Base-by-base conservation (phyloP, 2,797 vertebrate genomes). In the Chelon auratus region DNA sequence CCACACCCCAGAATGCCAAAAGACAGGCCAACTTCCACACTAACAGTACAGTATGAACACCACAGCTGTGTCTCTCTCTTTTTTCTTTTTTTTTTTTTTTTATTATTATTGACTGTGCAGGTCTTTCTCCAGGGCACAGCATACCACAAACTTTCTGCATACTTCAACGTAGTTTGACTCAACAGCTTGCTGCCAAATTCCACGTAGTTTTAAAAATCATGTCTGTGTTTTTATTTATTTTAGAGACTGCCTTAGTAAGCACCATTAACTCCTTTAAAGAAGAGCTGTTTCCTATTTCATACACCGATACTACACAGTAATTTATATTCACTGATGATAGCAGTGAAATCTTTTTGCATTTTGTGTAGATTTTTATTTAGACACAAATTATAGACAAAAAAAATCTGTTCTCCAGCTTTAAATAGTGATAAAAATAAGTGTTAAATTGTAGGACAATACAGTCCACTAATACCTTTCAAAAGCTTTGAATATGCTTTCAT, bases 1-100 rank as follows among this genome's bases (percentile, higher is more conserved):
- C 92, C 93, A 93, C 93, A 90, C 93, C 92, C 92, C 63, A 77
- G 89, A 80, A 91, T 88, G 82, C 90, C 88, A 87, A 68, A 24
- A 68, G 82, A 85, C 68, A 84, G 56, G 42, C 76, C 78, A 79
- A 84, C 85, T 87, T 90, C 84, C 82, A 76, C 72, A 75, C 68
- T 66, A 78, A 88, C 87, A 87, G 71, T 42, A 81, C 71, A 75
- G 80, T 77, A 77, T n/a, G 62, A 77, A 59, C 14, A 24, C 75
- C 62, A 24, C 75, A 69, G 62, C 61, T 74, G 26, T 62, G 66
- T 72, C 13, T 51, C 64, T 51, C 36, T 24, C 52, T 26, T 54
- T 40, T 51, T 56, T 26, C 22, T 45, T 11, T 53, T 51, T 22
- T 22, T 22, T 22, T 22, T 22, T 22, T 22, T 22, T 22, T 22